Evolutionary conservation across 1,140 invertebrate genomes (phyloP).

Genomic region (Pseudomyrmex flavicornis): DNA sequence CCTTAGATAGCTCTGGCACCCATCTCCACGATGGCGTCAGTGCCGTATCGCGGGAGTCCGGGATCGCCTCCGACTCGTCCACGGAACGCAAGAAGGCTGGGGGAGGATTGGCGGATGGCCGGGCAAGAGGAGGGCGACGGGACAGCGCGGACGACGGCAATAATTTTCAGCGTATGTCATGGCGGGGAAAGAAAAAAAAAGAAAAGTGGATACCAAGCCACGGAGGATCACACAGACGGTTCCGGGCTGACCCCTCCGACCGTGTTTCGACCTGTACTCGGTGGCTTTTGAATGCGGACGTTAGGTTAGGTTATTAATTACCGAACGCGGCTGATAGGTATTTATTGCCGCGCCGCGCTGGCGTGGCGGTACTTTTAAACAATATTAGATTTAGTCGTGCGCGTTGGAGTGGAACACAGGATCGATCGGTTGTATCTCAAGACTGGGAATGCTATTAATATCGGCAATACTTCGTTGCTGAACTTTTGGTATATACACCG

Average conservation of each 20-base stretch:
- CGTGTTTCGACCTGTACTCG: conserved; percentile 36
- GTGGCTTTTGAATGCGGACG: conserved; percentile 38
- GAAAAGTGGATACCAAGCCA: conserved; percentile 55
- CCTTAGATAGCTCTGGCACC: conserved; percentile 82
- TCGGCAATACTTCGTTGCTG: conserved; percentile 27
- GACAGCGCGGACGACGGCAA: conserved; percentile 72
- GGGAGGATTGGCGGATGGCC: conserved; percentile 1
- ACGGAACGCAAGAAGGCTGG: conserved; percentile 64
- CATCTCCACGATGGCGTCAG: conserved; percentile 75
- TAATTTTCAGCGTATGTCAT: conserved; percentile 76
- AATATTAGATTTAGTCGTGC: conserved; percentile 53
- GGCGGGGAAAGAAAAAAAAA: conserved; percentile 59
- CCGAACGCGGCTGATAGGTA: conserved; percentile 50
- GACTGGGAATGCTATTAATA: conserved; percentile 36
- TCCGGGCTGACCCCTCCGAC: conserved; percentile 51
- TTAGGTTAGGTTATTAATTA: conserved; percentile 48
- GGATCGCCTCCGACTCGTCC: conserved; percentile 71
- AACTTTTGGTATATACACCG: conserved; percentile 31
- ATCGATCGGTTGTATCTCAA: conserved; percentile 39
- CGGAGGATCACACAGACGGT: conserved; percentile 66
- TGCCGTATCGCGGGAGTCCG: conserved; percentile 74
- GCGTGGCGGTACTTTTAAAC: conserved; percentile 48
- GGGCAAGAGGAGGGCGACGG: conserved; percentile 34
- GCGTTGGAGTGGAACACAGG: conserved; percentile 33
- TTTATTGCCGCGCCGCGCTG: conserved; percentile 42